A percentile compares a stretch with the other conserved stretches of the same genome.
Evolutionary conservation across 1,140 invertebrate genomes (phyloP).

Genomic region (Odontomachus brunneus): DNA sequence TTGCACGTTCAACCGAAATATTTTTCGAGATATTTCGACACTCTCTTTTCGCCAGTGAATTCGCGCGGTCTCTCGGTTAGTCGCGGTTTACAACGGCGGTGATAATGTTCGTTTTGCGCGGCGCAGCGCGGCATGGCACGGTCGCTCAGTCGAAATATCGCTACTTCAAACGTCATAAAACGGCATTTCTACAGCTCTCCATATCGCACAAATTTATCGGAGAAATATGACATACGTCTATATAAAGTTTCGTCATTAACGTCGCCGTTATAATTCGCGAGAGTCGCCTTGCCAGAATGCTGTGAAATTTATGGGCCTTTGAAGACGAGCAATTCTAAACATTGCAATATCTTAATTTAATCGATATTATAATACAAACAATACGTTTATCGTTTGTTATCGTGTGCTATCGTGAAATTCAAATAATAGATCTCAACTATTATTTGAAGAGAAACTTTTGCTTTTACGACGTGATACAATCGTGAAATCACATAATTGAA

Average conservation of each 20-base stretch:
- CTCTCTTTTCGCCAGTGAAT: constrained; percentile 14
- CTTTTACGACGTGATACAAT: background rate
- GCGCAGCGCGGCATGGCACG: background rate
- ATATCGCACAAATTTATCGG: constrained; percentile 17
- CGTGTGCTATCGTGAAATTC: background rate
- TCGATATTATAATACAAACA: no score
- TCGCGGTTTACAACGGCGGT: constrained; percentile 27
- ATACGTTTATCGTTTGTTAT: background rate
- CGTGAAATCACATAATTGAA: no score
- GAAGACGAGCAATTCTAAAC: background rate
- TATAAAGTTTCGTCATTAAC: background rate
- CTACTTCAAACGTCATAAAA: constrained; percentile 2
- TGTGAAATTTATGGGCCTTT: background rate
- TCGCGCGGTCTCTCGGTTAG: constrained; percentile 23
- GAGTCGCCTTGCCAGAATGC: background rate
- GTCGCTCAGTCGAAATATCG: constrained; percentile 16
- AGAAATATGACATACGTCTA: background rate
- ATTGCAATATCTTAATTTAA: background rate
- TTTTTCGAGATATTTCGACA: constrained; percentile 42
- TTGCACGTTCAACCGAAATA: constrained; percentile 44
- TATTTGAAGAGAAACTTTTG: constrained; percentile 5
- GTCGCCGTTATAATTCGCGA: background rate
- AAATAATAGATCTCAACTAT: background rate
- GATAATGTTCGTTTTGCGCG: constrained; percentile 24
- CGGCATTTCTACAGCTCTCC: background rate